Evolutionary conservation across 1,140 invertebrate genomes (phyloP), one percentile per base, ranked within the genome.

Genomic region (Drosophila parabipectinata): DNA sequence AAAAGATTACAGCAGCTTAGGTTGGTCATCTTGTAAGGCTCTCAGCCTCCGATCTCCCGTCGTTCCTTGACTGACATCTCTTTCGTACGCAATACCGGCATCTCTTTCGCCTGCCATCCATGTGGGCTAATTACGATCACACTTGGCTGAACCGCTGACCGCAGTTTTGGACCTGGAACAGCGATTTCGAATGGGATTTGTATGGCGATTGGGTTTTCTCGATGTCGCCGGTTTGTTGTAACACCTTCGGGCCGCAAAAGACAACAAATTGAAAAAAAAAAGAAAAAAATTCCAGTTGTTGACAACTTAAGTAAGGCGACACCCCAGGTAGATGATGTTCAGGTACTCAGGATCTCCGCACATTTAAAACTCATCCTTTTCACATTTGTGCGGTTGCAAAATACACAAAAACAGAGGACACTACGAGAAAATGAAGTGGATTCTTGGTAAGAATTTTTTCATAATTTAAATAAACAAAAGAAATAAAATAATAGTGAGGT

Each of bases 291-390:
- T n/a, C 12, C 34, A 37, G 34, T 57, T 66, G 60, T 74, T 75
- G 72, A 75, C 72, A 75, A 75, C 71, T 75, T 30, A 66, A 64
- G 39, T 41, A 58, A 75, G 71, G 50, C 59, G 72, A 74, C 48
- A 52, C 58, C 53, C 47, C 47, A 58, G 69, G 59, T 74, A 58
- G 34, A 37, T 10, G 34, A 4, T 37, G 3, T 37, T 37, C 34
- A 37, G 54, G 21, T 39, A 37, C 28, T 48, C 26, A 28, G 18
- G n/a, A 47, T 32, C 48, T 26, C 15, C 2, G 14, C 8, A 12
- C 41, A 44, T 44, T 39, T 50, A 44, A 37, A 21, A 51, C 32
- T 41, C 34, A 34, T 61, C 58, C 58, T 53, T 61, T 26, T 15
- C 4, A 51, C 45, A 34, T 28, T 51, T 52, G 57, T 59, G 57